Base-by-base conservation (phyloP, 2,113 vertebrate species). In the Antechinus stuartii region DNA sequence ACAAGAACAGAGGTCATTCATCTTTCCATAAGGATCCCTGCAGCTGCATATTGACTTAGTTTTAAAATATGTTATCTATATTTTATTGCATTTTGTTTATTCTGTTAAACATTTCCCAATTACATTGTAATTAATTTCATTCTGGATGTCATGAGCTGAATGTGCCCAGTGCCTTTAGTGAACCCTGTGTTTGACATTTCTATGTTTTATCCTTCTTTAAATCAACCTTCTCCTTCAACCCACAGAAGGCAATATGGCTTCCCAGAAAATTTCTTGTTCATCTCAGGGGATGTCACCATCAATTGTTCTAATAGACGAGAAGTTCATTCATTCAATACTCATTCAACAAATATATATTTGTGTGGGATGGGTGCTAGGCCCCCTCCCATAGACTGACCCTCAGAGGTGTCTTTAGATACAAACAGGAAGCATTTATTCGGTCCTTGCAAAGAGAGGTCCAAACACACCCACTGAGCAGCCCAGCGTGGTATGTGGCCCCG, bases 281-380 rank as follows among this genome's bases (percentile, higher is more conserved):
- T n/a, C 23, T 2, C 89, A 84, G 61, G 26, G 24, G 26, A 35
- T 1, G n/a, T 2, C 22, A 35, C 53, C 27, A 25, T 53, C 5
- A 0, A 27, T 91, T 84, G 11, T 35, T 92, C 89, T 52, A 54
- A 94, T 92, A 93, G 84, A 91, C 52, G 90, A 84, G 55, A 91
- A n/a, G 90, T 54, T 49, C 55, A 7, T 55, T 90, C 16, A 76
- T n/a, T n/a, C 35, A n/a, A 19, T n/a, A n/a, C n/a, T 76, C 35
- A n/a, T n/a, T n/a, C 68, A 76, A n/a, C 16, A 76, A 76, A 68
- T 68, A 35, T 68, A 68, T 35, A 54, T 54, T 52, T 52, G 50
- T 52, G 9, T 52, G 10, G 50, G 50, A 50, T 6, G 0, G 50
- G 50, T 50, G 50, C 50, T 50, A 50, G 50, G 50, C 50, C 50